Base-by-base conservation (phyloP, 1,140 invertebrate genomes). In the Patella vulgata region DNA sequence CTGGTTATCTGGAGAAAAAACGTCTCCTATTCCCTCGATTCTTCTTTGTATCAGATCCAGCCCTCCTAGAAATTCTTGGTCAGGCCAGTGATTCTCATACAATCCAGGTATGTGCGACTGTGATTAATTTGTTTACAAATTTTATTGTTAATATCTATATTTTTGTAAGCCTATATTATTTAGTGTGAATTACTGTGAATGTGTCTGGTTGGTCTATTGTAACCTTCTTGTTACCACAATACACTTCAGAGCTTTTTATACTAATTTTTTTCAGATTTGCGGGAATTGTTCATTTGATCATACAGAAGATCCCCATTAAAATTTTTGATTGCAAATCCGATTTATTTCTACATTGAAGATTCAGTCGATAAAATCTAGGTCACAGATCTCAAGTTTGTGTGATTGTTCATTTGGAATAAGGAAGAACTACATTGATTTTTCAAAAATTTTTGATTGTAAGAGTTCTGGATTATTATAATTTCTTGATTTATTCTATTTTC, bases 51-150 rank as follows among this genome's bases (percentile, higher is more conserved):
- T 98, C 96, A 1, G 96, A 99, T 87, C 96, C 96, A 3, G 95
- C 95, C 0, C 82, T 99, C 39, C 84, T 99, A 42, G 96, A 99
- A 83, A 98, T 99, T 77, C 87, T 99, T 0, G 96, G 96, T 1
- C 96, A 98, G 87, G 95, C 96, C 3, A 97, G 94, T 21, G 96
- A 99, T 85, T 97, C 96, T 0, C 96, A 99, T 78, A 98, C 96
- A 0, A 98, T 99, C 81, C 96, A 85, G 79, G 82, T 82, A 54
- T 52, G 55, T 42, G 6, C 21, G 8, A 51, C 6, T n/a, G 14
- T 23, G n/a, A 43, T 17, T 8, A 30, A 30, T 44, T 43, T 54
- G 21, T 54, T 39, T 17, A 33, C 5, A 11, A 54, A 17, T 52
- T 52, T 30, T 14, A 17, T 28, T 31, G n/a, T 33, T 30, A 14